These are phyloP conservation scores for Panulirus ornatus DNA, from an alignment of 1,140 invertebrate species.

Conservation along the genomic window DNA sequence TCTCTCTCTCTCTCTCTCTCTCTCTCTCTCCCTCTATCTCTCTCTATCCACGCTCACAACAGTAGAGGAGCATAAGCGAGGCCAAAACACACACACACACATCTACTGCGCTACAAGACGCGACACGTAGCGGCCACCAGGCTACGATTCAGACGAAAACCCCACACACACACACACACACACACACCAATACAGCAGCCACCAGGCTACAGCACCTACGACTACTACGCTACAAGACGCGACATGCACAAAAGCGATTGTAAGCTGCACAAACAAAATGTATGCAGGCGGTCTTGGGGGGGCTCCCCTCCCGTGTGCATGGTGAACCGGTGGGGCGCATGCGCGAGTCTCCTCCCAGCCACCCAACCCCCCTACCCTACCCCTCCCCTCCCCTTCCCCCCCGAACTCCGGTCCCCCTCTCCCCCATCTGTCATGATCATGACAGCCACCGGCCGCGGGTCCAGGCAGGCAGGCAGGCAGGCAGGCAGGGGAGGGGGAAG, in stretches of 20 bases:
- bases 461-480: no score
- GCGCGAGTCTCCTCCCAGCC: no score
- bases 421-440: slow-evolving; percentile 11
- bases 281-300: background rate
- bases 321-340: background rate
- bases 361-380: background rate
- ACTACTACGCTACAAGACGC: background rate
- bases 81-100: background rate
- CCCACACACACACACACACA: background rate
- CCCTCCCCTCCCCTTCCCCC: background rate
- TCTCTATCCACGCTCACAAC: no score
- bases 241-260: slow-evolving; percentile 9
- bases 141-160: background rate
- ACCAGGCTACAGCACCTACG: no score
- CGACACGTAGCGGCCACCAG: background rate
- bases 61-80: no score
- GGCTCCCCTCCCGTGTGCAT: background rate
- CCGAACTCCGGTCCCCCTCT: no score
- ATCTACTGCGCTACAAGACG: background rate
- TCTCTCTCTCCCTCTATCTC: no score
- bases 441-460: background rate
- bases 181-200: no score
- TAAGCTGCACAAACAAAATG: background rate
- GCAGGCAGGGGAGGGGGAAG: no score
- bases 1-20: no score